Percentiles rank a stretch among this genome's conserved stretches.
phyloP scores from a whole-genome alignment of 2,888 invertebrate genomes.

The Cacoxenus indagator region DNA sequence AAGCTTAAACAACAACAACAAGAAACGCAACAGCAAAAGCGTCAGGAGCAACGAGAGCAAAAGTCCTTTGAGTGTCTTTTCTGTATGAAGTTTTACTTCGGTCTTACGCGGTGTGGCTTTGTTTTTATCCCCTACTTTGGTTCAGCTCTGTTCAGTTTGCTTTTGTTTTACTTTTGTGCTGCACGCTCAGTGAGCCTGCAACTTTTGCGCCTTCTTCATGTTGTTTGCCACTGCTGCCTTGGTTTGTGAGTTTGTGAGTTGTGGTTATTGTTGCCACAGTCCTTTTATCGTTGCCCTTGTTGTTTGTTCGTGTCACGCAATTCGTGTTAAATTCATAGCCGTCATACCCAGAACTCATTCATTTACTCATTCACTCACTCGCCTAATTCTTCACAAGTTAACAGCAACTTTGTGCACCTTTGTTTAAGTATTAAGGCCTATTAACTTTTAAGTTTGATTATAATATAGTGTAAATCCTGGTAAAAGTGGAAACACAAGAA shows the following conservation, averaged over 20 bases:
- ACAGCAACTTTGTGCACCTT: slow-evolving; percentile 29
- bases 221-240: background rate
- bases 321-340: slow-evolving; percentile 19
- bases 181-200: slow-evolving; percentile 13
- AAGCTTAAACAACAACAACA: slow-evolving; percentile 24
- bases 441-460: slow-evolving; percentile 21
- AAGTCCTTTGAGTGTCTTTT: slow-evolving; percentile 27
- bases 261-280: background rate
- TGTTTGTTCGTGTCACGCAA: slow-evolving; percentile 19
- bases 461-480: slow-evolving; percentile 9
- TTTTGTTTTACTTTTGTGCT: slow-evolving; percentile 6
- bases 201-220: slow-evolving; percentile 7
- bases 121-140: background rate
- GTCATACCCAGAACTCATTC: slow-evolving; percentile 1
- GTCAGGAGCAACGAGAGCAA: slow-evolving; percentile 26
- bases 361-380: no score
- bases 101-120: background rate
- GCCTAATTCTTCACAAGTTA: slow-evolving; percentile 44
- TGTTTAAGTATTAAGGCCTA: slow-evolving; percentile 24
- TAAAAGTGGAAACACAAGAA: background rate
- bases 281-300: background rate
- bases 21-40: slow-evolving; percentile 18
- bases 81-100: slow-evolving; percentile 8
- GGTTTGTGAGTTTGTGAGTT: no score
- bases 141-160: background rate